Evolutionary conservation across 2,797 vertebrate genomes (phyloP).

Genomic region (Antrozous pallidus): DNA sequence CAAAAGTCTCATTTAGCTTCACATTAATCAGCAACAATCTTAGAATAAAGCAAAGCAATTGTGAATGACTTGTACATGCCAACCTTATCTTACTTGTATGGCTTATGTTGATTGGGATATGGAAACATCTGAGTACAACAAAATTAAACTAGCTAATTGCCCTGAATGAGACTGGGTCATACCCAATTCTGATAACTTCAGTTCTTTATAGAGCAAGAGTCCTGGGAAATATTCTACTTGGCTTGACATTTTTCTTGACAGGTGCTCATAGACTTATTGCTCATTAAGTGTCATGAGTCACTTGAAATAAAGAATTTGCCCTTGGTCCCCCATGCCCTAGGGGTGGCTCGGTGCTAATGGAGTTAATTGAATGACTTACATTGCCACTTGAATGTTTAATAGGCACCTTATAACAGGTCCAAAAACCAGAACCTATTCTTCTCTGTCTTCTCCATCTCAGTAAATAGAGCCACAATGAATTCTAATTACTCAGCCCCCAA

Average conservation of each 20-base stretch:
- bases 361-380: not conserved
- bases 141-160: not conserved
- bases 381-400: not conserved
- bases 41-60: not conserved
- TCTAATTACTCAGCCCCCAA: not conserved
- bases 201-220: not conserved
- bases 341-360: not conserved
- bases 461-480: not conserved
- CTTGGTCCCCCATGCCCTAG: not conserved
- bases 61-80: not conserved
- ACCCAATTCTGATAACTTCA: not conserved
- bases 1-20: not conserved
- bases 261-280: not conserved
- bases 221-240: not conserved
- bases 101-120: not conserved
- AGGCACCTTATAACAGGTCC: not conserved
- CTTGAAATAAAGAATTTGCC: slow-evolving; percentile 7
- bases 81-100: not conserved
- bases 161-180: not conserved
- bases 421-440: not conserved
- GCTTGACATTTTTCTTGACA: not conserved
- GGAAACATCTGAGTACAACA: not conserved
- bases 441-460: not conserved
- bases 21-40: not conserved
- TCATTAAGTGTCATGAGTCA: not conserved